phyloP scores from a whole-genome alignment of 2,888 invertebrate species.

The Reticulitermes lucifugus region DNA sequence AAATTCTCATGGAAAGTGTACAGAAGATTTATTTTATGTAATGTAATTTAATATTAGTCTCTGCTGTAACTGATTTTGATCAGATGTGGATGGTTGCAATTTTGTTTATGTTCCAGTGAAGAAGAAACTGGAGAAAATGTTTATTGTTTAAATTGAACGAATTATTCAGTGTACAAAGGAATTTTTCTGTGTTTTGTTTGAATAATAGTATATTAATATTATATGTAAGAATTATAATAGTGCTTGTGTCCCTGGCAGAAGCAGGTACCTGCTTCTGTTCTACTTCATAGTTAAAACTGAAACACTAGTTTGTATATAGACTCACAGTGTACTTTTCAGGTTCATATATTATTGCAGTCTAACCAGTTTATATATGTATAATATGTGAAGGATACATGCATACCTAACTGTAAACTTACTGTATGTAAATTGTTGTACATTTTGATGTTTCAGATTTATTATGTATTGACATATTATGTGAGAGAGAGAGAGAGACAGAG shows the following conservation, averaged over 20 bases:
- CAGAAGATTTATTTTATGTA: slow-evolving; percentile 36
- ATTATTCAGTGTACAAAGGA: slow-evolving; percentile 50
- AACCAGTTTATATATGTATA: not conserved
- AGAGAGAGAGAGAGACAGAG: slow-evolving; percentile 6
- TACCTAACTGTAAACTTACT: not conserved
- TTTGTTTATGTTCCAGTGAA: slow-evolving; percentile 30
- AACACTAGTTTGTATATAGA: slow-evolving; percentile 4
- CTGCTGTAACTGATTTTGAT: slow-evolving; percentile 27
- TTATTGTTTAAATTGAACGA: slow-evolving; percentile 26
- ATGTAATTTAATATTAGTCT: slow-evolving; percentile 19
- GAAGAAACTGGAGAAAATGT: slow-evolving; percentile 12
- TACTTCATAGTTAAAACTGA: not conserved
- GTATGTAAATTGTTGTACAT: slow-evolving; percentile 40
- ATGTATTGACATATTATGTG: not conserved
- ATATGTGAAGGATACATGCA: slow-evolving; percentile 27
- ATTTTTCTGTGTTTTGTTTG: slow-evolving; percentile 14
- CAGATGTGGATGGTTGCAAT: slow-evolving; percentile 9
- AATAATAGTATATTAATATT: slow-evolving; percentile 19
- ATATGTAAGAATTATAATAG: slow-evolving; percentile 11
- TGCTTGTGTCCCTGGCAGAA: not conserved
- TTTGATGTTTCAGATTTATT: slow-evolving; percentile 30
- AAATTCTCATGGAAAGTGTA: slow-evolving; percentile 32
- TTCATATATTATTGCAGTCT: not conserved
- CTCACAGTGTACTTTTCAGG: slow-evolving; percentile 10
- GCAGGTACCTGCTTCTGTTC: slow-evolving; percentile 2